phyloP scores from a whole-genome alignment of 2,888 invertebrate genomes.

The Erynnis tages region DNA sequence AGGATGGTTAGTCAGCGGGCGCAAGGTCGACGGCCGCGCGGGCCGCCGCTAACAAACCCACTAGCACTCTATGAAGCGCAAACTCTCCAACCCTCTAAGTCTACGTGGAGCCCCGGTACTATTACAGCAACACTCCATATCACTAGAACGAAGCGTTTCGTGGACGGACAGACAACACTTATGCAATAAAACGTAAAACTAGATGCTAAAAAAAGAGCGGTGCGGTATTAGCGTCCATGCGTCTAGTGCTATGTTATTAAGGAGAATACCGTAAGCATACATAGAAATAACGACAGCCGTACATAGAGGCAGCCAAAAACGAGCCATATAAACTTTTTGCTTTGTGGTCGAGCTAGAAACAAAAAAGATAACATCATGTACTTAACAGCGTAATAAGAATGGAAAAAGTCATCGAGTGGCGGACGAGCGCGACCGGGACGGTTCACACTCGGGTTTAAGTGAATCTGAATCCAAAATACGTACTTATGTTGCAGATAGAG shows the following conservation, averaged over 20 bases:
- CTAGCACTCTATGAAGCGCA: conserved; percentile 34
- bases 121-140: conserved; percentile 28
- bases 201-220: conserved; percentile 43
- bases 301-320: conserved; percentile 79
- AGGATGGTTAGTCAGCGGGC: conserved; percentile 38
- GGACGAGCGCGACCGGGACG: conserved; percentile 31
- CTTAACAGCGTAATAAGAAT: conserved; percentile 50
- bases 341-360: conserved; percentile 76
- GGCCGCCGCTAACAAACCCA: conserved; percentile 34
- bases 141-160: conserved; percentile 46
- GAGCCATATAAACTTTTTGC: conserved; percentile 80
- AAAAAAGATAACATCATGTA: conserved; percentile 70
- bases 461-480: conserved; percentile 29
- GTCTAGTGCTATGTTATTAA: conserved; percentile 61
- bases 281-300: conserved; percentile 79
- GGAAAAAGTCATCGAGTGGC: conserved; percentile 35
- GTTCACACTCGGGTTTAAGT: conserved; percentile 28
- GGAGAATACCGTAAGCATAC: conserved; percentile 75
- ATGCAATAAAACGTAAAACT: conserved; percentile 44
- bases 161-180: conserved; percentile 64
- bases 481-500: conserved; percentile 46
- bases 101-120: conserved; percentile 39
- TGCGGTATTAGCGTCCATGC: conserved; percentile 57
- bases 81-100: conserved; percentile 32
- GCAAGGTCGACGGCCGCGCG: conserved; percentile 32